Evolutionary conservation across 2,888 invertebrate species (phyloP).

Genomic region (Polydrusus tereticollis): DNA sequence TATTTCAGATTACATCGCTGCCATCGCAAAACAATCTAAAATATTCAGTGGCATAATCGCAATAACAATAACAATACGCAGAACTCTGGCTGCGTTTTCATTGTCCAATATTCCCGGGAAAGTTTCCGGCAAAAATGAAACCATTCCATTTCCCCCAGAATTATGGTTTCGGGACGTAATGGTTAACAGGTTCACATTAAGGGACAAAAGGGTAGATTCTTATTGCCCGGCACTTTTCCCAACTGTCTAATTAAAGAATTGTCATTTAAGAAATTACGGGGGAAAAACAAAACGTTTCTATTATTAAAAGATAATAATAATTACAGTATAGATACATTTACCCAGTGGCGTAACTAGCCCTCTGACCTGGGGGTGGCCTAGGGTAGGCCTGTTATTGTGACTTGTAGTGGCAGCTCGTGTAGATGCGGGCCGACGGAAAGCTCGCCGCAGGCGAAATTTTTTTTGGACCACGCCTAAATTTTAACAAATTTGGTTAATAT

Average conservation of each 20-base stretch:
- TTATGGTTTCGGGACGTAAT: slow-evolving; percentile 40
- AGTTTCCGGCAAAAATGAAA: slow-evolving; percentile 37
- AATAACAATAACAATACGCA: slow-evolving; percentile 35
- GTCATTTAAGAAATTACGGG: slow-evolving; percentile 3
- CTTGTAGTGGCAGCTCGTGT: too few relatives aligned
- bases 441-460: too few relatives aligned
- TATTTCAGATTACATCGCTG: background rate
- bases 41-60: slow-evolving; percentile 4
- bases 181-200: slow-evolving; percentile 41
- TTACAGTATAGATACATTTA: too few relatives aligned
- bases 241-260: slow-evolving; percentile 33
- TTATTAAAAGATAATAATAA: too few relatives aligned
- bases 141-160: slow-evolving; percentile 33
- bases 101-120: slow-evolving; percentile 34
- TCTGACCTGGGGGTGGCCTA: too few relatives aligned
- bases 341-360: too few relatives aligned
- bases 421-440: too few relatives aligned
- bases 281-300: background rate
- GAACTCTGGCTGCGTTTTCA: slow-evolving; percentile 39
- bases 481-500: too few relatives aligned
- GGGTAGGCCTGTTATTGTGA: too few relatives aligned
- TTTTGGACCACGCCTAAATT: too few relatives aligned
- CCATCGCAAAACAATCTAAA: slow-evolving; percentile 11
- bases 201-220: slow-evolving; percentile 36
- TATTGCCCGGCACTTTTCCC: slow-evolving; percentile 35